A percentile compares a stretch with the other conserved stretches of the same genome.
Conservation (phyloP, 2,797 vertebrate species). For the Carduelis carduelis region DNA sequence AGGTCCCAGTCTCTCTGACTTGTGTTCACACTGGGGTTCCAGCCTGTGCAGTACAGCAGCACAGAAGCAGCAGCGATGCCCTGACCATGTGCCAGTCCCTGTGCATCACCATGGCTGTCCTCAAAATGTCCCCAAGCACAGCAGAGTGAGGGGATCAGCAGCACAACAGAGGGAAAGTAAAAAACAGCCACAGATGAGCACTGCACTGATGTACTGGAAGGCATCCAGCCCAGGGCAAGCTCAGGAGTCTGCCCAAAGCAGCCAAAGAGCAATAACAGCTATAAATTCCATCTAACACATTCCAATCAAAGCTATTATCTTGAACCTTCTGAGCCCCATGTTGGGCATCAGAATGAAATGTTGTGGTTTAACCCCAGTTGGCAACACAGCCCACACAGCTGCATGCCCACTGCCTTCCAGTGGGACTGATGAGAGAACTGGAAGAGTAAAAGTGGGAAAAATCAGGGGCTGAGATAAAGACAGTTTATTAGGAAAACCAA, state of each 20-base stretch:
- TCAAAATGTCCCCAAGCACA: neutral
- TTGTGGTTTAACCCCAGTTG: neutral
- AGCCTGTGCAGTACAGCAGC: accelerated
- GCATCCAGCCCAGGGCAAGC: neutral
- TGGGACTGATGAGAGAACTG: accelerated
- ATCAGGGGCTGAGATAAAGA: neutral
- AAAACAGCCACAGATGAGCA: neutral
- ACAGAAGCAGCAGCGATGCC: accelerated
- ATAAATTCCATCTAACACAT: neutral
- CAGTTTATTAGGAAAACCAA: neutral
- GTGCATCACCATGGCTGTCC: neutral
- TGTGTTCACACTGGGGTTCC: accelerated
- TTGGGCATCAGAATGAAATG: neutral
- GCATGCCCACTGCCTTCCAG: accelerated
- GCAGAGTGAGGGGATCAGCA: neutral
- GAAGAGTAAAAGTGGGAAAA: neutral
- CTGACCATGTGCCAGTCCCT: neutral
- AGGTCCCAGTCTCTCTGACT: neutral
- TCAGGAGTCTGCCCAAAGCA: neutral
- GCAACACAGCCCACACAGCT: neutral
- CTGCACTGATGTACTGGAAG: neutral
- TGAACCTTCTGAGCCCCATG: neutral
- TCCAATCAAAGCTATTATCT: neutral
- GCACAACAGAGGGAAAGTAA: neutral
- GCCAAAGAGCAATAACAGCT: neutral